These are phyloP conservation scores for Apis cerana DNA, from an alignment of 1,140 invertebrate genomes.

Conservation along the genomic window DNA sequence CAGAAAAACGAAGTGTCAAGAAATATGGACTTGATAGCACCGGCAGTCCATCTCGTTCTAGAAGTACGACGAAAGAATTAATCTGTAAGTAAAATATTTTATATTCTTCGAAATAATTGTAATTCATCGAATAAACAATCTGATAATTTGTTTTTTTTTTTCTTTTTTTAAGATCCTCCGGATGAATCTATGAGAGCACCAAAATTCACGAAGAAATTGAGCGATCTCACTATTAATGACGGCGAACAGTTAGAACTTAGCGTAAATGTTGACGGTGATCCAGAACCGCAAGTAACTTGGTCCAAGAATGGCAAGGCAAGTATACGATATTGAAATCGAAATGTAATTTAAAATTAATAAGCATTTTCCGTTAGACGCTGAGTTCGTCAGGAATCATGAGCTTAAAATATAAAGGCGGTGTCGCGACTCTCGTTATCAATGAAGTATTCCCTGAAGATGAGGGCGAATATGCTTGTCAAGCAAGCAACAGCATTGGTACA, in stretches of 20 bases:
- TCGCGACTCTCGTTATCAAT: conserved; percentile 92
- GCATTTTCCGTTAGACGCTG: conserved; percentile 78
- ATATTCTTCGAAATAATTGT: background rate
- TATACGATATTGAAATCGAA: background rate
- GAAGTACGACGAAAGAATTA: conserved; percentile 94
- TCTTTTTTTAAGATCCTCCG: conserved; percentile 86
- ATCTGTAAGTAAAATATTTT: conserved; percentile 85
- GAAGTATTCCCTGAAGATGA: conserved; percentile 97
- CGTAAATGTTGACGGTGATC: conserved; percentile 92
- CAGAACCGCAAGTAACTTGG: conserved; percentile 95
- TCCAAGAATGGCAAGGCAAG: conserved; percentile 88
- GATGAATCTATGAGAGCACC: conserved; percentile 93
- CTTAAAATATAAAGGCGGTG: conserved; percentile 94
- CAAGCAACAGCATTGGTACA: conserved; percentile 93
- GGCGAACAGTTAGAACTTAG: conserved; percentile 90
- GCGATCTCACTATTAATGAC: conserved; percentile 88
- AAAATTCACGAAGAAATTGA: conserved; percentile 88
- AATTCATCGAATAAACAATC: background rate
- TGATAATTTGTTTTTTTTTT: background rate
- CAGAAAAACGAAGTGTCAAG: conserved; percentile 84
- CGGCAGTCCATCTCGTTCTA: conserved; percentile 89
- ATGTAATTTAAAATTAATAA: background rate
- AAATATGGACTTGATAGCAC: conserved; percentile 90
- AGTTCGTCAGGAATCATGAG: conserved; percentile 92
- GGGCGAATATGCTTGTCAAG: conserved; percentile 93